A percentile compares a stretch with the other conserved stretches of the same genome.
Conservation (phyloP, 2,113 vertebrate genomes). For the Heterocephalus glaber region DNA sequence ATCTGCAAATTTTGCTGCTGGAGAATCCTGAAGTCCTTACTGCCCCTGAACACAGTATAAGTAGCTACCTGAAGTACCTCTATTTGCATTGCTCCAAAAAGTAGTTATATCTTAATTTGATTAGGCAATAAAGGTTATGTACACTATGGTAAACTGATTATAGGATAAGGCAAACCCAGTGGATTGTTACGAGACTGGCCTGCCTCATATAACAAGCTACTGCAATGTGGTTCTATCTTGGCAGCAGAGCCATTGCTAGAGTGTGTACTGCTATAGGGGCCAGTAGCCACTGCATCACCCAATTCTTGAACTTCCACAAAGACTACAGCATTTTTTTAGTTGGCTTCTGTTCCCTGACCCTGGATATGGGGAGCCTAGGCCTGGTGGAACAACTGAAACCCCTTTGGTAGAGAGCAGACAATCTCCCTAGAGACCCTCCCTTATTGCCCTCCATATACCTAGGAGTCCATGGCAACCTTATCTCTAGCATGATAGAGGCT, state of each 20-base stretch:
- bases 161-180: not conserved
- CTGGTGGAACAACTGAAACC: not conserved
- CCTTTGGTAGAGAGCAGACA: not conserved
- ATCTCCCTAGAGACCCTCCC: too few relatives aligned
- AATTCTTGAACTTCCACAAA: too few relatives aligned
- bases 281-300: not conserved
- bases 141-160: not conserved
- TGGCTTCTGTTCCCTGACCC: not conserved
- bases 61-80: not conserved
- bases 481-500: not conserved
- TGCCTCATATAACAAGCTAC: not conserved
- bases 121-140: not conserved
- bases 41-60: not conserved
- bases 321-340: not conserved
- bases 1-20: not conserved
- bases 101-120: not conserved
- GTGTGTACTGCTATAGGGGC: not conserved
- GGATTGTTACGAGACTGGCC: not conserved
- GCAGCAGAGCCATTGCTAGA: not conserved
- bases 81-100: not conserved
- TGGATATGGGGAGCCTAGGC: too few relatives aligned
- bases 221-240: not conserved
- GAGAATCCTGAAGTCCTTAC: not conserved
- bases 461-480: not conserved
- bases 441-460: not conserved